Evolutionary conservation across 30 jellyfish, hydroid and myxozoan genomes (phyloP).

Genomic region (Cassiopea andromeda): DNA sequence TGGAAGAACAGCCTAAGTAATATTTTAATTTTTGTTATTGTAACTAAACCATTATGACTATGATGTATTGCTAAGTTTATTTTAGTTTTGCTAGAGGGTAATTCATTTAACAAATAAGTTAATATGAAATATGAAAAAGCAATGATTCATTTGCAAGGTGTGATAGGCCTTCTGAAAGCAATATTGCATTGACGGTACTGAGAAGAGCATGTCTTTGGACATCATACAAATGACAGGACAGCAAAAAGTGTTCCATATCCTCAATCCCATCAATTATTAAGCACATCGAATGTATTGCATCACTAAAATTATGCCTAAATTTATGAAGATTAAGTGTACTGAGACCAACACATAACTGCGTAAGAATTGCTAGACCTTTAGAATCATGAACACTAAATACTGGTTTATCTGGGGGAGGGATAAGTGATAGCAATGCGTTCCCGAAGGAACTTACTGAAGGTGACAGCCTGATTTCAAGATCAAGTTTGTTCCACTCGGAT

Average conservation of each 20-base stretch:
- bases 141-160: neutral
- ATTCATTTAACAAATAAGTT: too few species aligned
- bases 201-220: conserved; percentile 9
- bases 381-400: neutral
- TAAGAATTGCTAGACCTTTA: conserved; percentile 8
- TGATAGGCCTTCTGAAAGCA: neutral
- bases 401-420: neutral
- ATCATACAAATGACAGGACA: neutral
- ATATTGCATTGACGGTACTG: neutral
- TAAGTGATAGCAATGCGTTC: neutral
- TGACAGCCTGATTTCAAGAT: neutral
- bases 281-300: conserved; percentile 24
- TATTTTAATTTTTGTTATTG: too few species aligned
- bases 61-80: too few species aligned
- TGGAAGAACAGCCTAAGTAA: too few species aligned
- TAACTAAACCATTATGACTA: too few species aligned
- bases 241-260: conserved; percentile 20
- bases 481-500: neutral
- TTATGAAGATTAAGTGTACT: conserved; percentile 9
- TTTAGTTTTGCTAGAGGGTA: too few species aligned
- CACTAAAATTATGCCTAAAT: neutral
- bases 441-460: neutral
- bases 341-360: conserved; percentile 6
- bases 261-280: conserved; percentile 7
- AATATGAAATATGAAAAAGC: neutral